phyloP scores from a whole-genome alignment of 2,888 invertebrate species.

The Dolichopus griseipennis region DNA sequence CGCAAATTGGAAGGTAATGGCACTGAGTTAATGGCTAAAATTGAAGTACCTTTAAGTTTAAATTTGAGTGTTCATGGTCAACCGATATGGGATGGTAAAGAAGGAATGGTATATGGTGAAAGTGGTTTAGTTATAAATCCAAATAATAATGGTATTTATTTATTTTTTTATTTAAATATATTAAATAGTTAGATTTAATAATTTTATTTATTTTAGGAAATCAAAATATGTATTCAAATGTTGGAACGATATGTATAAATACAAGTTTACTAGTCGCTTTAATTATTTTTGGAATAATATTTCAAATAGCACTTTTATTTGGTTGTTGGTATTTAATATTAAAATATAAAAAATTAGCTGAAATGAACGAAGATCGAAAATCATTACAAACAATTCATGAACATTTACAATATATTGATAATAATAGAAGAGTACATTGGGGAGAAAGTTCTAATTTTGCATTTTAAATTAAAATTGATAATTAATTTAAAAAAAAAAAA shows the following conservation, averaged over 20 bases:
- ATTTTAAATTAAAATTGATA: constrained; percentile 24
- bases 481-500: neutral
- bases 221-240: constrained; percentile 16
- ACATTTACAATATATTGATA: constrained; percentile 56
- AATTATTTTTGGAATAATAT: constrained; percentile 51
- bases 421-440: constrained; percentile 62
- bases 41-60: constrained; percentile 47
- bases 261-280: constrained; percentile 57
- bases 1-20: constrained; percentile 15
- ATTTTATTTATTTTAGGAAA: constrained; percentile 17
- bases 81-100: constrained; percentile 31
- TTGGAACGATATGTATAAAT: constrained; percentile 51
- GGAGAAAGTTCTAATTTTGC: constrained; percentile 48
- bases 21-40: constrained; percentile 17
- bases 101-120: constrained; percentile 49
- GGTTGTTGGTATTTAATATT: constrained; percentile 49
- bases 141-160: constrained; percentile 51
- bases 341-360: constrained; percentile 47
- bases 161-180: constrained; percentile 20
- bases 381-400: constrained; percentile 47
- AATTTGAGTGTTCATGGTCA: constrained; percentile 50
- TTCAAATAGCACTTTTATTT: constrained; percentile 49
- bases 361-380: constrained; percentile 43
- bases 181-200: neutral
- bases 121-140: constrained; percentile 49